These are phyloP conservation scores for Lycia hirtaria DNA, from an alignment of 2,888 invertebrate species.

Conservation along the genomic window DNA sequence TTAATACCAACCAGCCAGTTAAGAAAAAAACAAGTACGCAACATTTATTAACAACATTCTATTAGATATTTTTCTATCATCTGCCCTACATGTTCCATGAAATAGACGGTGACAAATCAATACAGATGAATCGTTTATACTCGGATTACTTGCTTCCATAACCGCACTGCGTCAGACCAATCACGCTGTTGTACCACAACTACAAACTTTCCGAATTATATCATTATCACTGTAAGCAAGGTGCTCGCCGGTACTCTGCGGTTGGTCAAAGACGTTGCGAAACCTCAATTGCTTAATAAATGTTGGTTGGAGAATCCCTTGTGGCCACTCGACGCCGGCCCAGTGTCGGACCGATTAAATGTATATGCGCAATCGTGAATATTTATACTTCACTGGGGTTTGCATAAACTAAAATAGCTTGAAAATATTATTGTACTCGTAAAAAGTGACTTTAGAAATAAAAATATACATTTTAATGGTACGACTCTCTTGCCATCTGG, in stretches of 20 bases:
- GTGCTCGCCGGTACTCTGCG: slow-evolving; percentile 24
- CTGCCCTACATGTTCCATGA: too few relatives aligned
- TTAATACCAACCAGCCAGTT: too few relatives aligned
- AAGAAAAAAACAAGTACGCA: too few relatives aligned
- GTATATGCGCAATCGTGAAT: slow-evolving; percentile 7
- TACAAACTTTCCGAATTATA: slow-evolving; percentile 18
- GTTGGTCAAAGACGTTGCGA: slow-evolving; percentile 31
- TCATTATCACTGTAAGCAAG: slow-evolving; percentile 24
- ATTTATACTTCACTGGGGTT: neutral
- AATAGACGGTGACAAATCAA: too few relatives aligned
- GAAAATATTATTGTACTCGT: neutral
- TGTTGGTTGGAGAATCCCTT: slow-evolving; percentile 38
- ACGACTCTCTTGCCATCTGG: too few relatives aligned
- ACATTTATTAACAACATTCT: too few relatives aligned
- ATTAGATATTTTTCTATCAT: too few relatives aligned
- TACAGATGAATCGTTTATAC: too few relatives aligned
- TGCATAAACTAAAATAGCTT: neutral
- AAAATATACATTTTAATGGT: too few relatives aligned
- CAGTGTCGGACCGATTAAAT: slow-evolving; percentile 32
- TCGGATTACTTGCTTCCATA: neutral
- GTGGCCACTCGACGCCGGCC: slow-evolving; percentile 31
- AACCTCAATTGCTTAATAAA: slow-evolving; percentile 45
- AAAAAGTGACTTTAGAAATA: too few relatives aligned
- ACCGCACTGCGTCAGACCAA: neutral
- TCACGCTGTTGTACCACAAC: neutral